phyloP scores from a whole-genome alignment of 2,888 invertebrate species.

The Sarcophaga carnaria region DNA sequence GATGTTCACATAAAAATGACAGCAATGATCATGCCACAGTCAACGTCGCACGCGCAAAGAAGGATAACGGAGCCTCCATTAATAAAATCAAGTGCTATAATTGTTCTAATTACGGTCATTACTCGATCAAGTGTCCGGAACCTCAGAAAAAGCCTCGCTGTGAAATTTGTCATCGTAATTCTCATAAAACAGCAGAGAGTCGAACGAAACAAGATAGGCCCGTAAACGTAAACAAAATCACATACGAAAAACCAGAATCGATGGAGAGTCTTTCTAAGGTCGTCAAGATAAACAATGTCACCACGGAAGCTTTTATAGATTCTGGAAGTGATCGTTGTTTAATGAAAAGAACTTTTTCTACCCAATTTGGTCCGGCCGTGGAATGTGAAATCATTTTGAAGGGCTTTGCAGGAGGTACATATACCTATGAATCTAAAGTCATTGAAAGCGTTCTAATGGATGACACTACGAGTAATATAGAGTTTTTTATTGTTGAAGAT shows the following conservation, averaged over 20 bases:
- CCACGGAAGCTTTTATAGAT: constrained; percentile 36
- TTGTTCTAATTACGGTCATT: constrained; percentile 14
- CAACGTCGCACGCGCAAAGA: neutral
- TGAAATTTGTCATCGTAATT: constrained; percentile 28
- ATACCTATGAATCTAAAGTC: constrained; percentile 47
- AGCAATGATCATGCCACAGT: constrained; percentile 18
- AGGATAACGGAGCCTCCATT: neutral
- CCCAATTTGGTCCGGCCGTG: neutral
- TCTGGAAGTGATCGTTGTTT: constrained; percentile 34
- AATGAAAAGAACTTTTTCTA: constrained; percentile 13
- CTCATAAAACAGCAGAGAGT: constrained; percentile 35
- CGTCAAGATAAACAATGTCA: constrained; percentile 22
- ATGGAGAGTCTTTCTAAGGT: constrained; percentile 2
- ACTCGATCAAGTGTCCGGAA: constrained; percentile 21
- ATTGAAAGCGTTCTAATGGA: constrained; percentile 44
- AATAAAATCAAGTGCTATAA: constrained; percentile 50
- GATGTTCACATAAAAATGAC: constrained; percentile 55
- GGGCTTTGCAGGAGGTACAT: constrained; percentile 55
- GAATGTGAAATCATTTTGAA: constrained; percentile 24
- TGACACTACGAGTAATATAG: constrained; percentile 7
- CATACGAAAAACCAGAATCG: neutral
- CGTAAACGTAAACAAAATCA: constrained; percentile 44
- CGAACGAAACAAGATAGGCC: constrained; percentile 3
- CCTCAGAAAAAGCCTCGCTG: constrained; percentile 27
- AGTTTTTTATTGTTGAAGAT: constrained; percentile 39